phyloP scores from a whole-genome alignment of 2,113 vertebrate genomes.

The Sinocyclocheilus maitianheensis region DNA sequence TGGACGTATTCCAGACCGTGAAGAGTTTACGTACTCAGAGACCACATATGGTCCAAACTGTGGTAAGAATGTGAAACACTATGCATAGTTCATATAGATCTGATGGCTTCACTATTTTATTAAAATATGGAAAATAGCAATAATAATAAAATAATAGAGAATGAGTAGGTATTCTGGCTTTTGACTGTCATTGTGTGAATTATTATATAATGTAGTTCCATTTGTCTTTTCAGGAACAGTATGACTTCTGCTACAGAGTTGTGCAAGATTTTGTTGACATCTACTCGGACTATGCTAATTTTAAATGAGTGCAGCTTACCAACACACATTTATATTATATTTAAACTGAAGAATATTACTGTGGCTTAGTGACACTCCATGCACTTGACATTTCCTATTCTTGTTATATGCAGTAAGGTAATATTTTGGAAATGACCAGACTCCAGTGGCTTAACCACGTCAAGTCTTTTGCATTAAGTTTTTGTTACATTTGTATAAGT shows the following conservation, averaged over 20 bases:
- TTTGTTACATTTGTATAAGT: not conserved
- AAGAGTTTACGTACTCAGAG: slow-evolving; percentile 98
- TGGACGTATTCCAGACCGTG: slow-evolving; percentile 98
- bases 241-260: slow-evolving; percentile 99
- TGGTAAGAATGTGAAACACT: slow-evolving; percentile 76
- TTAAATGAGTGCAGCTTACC: slow-evolving; percentile 82
- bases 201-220: slow-evolving; percentile 39
- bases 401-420: slow-evolving; percentile 31
- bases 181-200: not conserved
- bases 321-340: slow-evolving; percentile 30
- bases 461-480: slow-evolving; percentile 2
- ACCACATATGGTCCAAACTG: slow-evolving; percentile 98
- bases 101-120: not conserved
- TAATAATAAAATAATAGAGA: not conserved
- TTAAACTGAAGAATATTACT: slow-evolving; percentile 37
- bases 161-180: not conserved
- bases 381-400: slow-evolving; percentile 46
- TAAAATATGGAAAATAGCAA: not conserved
- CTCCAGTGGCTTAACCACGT: slow-evolving; percentile 31
- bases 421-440: slow-evolving; percentile 42
- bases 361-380: slow-evolving; percentile 44
- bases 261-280: slow-evolving; percentile 99
- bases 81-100: not conserved
- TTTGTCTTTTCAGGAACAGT: slow-evolving; percentile 87
- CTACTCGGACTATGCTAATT: slow-evolving; percentile 99